Evolutionary conservation across 2,113 vertebrate genomes (phyloP), one percentile per base, ranked within the genome.

Genomic region (Cygnus buccinator): DNA sequence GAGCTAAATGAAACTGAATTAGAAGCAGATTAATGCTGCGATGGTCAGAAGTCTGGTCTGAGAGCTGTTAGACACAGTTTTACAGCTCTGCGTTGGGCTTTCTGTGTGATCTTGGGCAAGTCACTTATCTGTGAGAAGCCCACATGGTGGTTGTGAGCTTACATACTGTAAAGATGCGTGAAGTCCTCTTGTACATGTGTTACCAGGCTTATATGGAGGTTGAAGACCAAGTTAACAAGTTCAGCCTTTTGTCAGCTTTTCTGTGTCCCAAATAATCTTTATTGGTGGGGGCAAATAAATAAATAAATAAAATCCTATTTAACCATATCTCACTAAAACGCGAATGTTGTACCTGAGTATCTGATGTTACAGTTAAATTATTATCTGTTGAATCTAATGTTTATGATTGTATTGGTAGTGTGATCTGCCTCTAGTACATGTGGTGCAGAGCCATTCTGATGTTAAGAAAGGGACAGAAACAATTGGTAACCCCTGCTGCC

Each of bases 401-500:
- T 81, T 61, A 13, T 63, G 43, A 72, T 28, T 5, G 31, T 68
- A 18, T 4, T 72, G 94, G 73, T 80, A 44, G 54, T 13, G 33
- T 39, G 89, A 75, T 78, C 81, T 19, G 41, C 89, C 78, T 35
- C 77, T 95, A 89, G 62, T 2, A 11, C 89, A 37, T 31, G 58
- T 87, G 89, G 77, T 86, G 84, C 3, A 0, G 57, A 93, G 89
- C 81, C 66, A 85, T 96, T 96, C 93, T 89, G 74, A 87, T 94
- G 77, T 75, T 92, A 91, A 94, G 80, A 95, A 81, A 68, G 82
- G 76, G 58, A 65, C 90, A 84, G 94, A 82, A 92, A 87, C 90
- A 95, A 92, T 96, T 77, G 33, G 68, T 78, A 94, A 92, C 92
- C 83, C 90, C 88, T 1, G 52, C 92, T 93, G 95, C 90, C 83